Evolutionary conservation across 2,888 invertebrate genomes (phyloP).

Genomic region (Rhamphomyia laevipes): DNA sequence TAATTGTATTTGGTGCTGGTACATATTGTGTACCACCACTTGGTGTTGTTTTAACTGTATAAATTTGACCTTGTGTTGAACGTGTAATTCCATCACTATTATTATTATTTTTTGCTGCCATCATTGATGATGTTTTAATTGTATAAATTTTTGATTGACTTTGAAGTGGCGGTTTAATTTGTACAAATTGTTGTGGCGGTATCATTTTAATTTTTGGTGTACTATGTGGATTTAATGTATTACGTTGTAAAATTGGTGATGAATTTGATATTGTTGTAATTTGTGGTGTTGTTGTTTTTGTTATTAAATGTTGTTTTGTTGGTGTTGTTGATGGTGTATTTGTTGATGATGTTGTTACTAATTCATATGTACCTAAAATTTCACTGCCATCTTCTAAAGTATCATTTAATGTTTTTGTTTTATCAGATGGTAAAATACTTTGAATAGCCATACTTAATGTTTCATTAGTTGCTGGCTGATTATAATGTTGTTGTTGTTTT

Average conservation of each 20-base stretch:
- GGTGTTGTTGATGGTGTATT: conserved; percentile 17
- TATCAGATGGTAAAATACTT: conserved; percentile 28
- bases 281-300: conserved; percentile 7
- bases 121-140: conserved; percentile 24
- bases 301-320: conserved; percentile 8
- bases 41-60: conserved; percentile 10
- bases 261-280: background rate
- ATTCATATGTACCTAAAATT: conserved; percentile 22
- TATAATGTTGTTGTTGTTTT: conserved; percentile 18
- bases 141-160: conserved; percentile 33
- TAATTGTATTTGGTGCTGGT: conserved; percentile 21
- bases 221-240: conserved; percentile 12
- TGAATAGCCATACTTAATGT: conserved; percentile 36
- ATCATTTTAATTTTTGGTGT: conserved; percentile 36
- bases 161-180: conserved; percentile 27
- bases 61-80: conserved; percentile 12
- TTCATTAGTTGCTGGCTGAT: conserved; percentile 21
- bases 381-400: conserved; percentile 16
- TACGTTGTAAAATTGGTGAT: background rate
- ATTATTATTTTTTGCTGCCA: conserved; percentile 8
- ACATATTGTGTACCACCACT: conserved; percentile 28
- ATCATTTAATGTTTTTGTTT: conserved; percentile 14
- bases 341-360: conserved; percentile 19
- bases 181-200: conserved; percentile 34
- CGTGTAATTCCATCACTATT: conserved; percentile 8